Base-by-base conservation (phyloP, 2,113 vertebrate genomes). In the Helogale parvula region DNA sequence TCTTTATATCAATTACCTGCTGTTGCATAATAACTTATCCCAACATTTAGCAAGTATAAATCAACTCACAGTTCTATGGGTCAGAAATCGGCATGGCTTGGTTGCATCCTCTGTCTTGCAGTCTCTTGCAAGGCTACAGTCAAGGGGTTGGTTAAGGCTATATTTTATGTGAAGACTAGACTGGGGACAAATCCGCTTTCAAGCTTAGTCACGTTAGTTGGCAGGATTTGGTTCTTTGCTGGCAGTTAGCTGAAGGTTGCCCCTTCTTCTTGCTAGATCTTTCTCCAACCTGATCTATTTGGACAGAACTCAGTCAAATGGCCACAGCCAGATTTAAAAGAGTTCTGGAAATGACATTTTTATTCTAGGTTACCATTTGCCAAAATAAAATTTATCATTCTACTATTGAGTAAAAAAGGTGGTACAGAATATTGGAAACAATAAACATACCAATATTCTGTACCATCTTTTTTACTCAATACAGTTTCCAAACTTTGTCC, bases 351-450 rank as follows among this genome's bases (percentile, higher is more conserved):
- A 93, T 74, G 29, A 81, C 60, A 16, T 35, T 2, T 76, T 93
- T 92, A 86, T 83, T 90, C 13, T 31, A 88, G 31, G 29, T 38
- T 15, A 29, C 11, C 21, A 47, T 84, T 6, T 31, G 16, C 7
- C 27, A 94, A 71, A 35, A 71, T 96, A 96, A 96, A 95, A 84
- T 74, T 82, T 88, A 79, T 31, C 35, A n/a, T 93, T 90, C 25
- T 80, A 9, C 5, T 88, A 41, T 47, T 71, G 92, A 69, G 29
- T 7, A 85, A 54, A 23, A 89, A 88, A 5, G 1, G 3, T 63
- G 47, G 38, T 81, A 38, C 2, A n/a, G 19, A 80, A 33, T 76
- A 45, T 11, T 52, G 52, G 21, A 23, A 77, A 41, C 4, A 79
- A n/a, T n/a, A n/a, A n/a, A n/a, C n/a, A n/a, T n/a, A n/a, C n/a